phyloP scores from a whole-genome alignment of 2,113 vertebrate genomes.

The Neotoma lepida region DNA sequence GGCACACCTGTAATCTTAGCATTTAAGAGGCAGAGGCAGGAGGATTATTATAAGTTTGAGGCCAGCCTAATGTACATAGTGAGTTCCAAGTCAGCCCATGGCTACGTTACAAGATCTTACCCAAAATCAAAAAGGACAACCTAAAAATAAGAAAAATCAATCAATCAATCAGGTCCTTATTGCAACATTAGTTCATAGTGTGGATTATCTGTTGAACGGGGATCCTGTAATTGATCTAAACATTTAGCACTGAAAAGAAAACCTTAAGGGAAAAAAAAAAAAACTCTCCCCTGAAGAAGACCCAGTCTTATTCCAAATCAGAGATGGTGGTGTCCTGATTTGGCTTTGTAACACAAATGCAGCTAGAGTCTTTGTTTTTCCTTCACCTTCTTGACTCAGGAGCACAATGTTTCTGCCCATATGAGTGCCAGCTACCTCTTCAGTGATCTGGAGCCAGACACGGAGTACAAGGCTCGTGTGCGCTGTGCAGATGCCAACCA shows the following conservation, averaged over 20 bases:
- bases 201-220: conserved; percentile 10
- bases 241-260: neutral
- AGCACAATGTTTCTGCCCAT: conserved; percentile 75
- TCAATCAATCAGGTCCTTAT: neutral
- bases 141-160: neutral
- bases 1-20: neutral
- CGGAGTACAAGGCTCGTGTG: conserved; percentile 67
- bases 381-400: conserved; percentile 34
- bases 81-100: neutral
- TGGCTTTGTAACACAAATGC: neutral
- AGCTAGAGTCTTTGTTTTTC: neutral
- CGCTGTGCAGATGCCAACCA: conserved; percentile 73
- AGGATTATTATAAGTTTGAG: neutral
- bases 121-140: neutral
- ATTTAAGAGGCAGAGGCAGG: neutral
- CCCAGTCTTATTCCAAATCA: neutral
- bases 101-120: neutral
- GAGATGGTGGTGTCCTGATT: neutral
- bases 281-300: neutral
- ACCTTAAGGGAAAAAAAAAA: neutral
- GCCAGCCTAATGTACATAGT: neutral
- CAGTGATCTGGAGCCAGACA: conserved; percentile 68
- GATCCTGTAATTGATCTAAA: neutral
- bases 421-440: neutral
- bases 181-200: neutral